These are phyloP conservation scores for Pseudorhombus dupliciocellatus DNA, from an alignment of 2,113 vertebrate species.

Conservation along the genomic window DNA sequence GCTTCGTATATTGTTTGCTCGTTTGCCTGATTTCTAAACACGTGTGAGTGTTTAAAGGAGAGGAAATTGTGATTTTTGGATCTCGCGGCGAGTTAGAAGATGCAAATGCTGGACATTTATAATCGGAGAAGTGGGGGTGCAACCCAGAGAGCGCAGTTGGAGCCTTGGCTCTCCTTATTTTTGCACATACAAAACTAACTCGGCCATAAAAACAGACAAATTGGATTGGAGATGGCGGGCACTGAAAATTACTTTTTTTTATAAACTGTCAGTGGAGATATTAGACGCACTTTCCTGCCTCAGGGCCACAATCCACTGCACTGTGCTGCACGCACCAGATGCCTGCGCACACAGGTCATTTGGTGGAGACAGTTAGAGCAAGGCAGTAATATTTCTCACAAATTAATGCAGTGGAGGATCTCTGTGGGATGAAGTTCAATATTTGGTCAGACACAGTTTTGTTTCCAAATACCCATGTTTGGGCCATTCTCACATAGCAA, in stretches of 20 bases:
- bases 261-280: constrained; percentile 8
- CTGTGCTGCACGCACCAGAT: not conserved
- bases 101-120: not conserved
- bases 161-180: not conserved
- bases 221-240: not conserved
- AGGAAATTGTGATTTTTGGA: constrained; percentile 10
- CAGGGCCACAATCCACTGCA: not conserved
- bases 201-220: not conserved
- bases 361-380: not conserved
- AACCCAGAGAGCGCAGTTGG: not conserved
- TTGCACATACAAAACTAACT: not conserved
- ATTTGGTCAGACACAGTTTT: not conserved
- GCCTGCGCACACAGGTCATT: not conserved
- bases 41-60: constrained; percentile 34
- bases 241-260: not conserved
- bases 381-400: not conserved
- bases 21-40: constrained; percentile 14
- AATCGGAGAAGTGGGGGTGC: not conserved
- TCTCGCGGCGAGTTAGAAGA: not conserved
- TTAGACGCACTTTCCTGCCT: not conserved
- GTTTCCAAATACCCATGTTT: not conserved
- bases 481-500: not conserved
- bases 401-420: not conserved
- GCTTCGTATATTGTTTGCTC: constrained; percentile 7
- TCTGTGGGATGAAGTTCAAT: not conserved